phyloP scores from a whole-genome alignment of 2,888 invertebrate species.

The Trimorus sp. region DNA sequence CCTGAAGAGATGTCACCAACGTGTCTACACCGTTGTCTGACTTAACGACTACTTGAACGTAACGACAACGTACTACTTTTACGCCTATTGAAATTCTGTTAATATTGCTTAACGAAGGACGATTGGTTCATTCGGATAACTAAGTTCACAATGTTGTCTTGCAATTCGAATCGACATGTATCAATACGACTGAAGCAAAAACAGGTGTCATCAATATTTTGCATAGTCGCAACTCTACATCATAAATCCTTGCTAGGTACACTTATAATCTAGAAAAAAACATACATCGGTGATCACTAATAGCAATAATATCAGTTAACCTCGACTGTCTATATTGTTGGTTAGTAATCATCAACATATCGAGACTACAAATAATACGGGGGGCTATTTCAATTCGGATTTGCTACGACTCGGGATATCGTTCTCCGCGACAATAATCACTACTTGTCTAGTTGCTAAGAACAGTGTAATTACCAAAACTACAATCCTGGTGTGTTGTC shows the following conservation, averaged over 20 bases:
- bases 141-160: constrained; percentile 50
- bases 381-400: constrained; percentile 47
- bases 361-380: constrained; percentile 42
- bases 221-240: constrained; percentile 49
- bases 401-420: constrained; percentile 43
- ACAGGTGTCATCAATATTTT: constrained; percentile 41
- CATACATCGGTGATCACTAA: constrained; percentile 40
- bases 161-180: constrained; percentile 51
- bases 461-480: constrained; percentile 54
- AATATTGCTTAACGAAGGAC: constrained; percentile 36
- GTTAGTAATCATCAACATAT: constrained; percentile 38
- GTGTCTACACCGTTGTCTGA: constrained; percentile 34
- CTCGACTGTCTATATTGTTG: constrained; percentile 21
- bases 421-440: constrained; percentile 50
- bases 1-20: constrained; percentile 47
- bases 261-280: constrained; percentile 51
- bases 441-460: constrained; percentile 57
- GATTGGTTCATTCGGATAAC: constrained; percentile 47
- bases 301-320: constrained; percentile 23
- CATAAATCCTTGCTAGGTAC: constrained; percentile 47
- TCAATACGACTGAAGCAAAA: constrained; percentile 51
- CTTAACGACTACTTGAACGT: constrained; percentile 35
- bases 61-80: constrained; percentile 36
- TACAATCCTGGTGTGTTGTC: constrained; percentile 62
- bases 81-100: constrained; percentile 35